phyloP scores from a whole-genome alignment of 1,140 invertebrate genomes.

The Macrobrachium nipponense region DNA sequence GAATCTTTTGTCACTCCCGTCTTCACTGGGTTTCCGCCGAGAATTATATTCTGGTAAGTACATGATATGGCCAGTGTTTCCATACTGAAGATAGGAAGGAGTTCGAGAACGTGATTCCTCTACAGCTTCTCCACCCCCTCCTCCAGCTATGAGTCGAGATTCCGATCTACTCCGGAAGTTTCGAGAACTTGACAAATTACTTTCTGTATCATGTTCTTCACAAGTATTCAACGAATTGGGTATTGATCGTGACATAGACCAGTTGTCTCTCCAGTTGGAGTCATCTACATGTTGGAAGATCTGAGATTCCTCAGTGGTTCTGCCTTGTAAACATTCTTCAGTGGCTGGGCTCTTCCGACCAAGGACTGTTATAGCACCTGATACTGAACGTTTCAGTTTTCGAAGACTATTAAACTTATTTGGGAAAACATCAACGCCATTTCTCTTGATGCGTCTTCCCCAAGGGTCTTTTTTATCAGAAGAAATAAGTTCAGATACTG shows the following conservation, averaged over 20 bases:
- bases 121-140: neutral
- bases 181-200: slow-evolving; percentile 40
- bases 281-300: slow-evolving; percentile 29
- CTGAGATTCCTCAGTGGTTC: slow-evolving; percentile 40
- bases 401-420: slow-evolving; percentile 64
- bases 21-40: slow-evolving; percentile 65
- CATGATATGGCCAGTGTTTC: slow-evolving; percentile 73
- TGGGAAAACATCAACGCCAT: slow-evolving; percentile 15
- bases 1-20: slow-evolving; percentile 47
- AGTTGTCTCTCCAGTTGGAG: slow-evolving; percentile 66
- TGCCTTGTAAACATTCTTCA: slow-evolving; percentile 41
- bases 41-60: slow-evolving; percentile 79
- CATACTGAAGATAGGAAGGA: slow-evolving; percentile 52
- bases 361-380: slow-evolving; percentile 74
- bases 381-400: slow-evolving; percentile 74
- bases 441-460: slow-evolving; percentile 52
- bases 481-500: slow-evolving; percentile 43
- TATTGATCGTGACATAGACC: slow-evolving; percentile 80
- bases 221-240: slow-evolving; percentile 81
- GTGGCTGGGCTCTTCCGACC: slow-evolving; percentile 22
- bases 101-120: slow-evolving; percentile 46
- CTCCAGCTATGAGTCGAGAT: slow-evolving; percentile 25
- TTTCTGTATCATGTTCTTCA: slow-evolving; percentile 63
- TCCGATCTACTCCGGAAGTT: slow-evolving; percentile 40
- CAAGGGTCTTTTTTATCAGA: slow-evolving; percentile 47